Conservation (phyloP, 2,797 vertebrate genomes). For the Borostomias antarcticus region DNA sequence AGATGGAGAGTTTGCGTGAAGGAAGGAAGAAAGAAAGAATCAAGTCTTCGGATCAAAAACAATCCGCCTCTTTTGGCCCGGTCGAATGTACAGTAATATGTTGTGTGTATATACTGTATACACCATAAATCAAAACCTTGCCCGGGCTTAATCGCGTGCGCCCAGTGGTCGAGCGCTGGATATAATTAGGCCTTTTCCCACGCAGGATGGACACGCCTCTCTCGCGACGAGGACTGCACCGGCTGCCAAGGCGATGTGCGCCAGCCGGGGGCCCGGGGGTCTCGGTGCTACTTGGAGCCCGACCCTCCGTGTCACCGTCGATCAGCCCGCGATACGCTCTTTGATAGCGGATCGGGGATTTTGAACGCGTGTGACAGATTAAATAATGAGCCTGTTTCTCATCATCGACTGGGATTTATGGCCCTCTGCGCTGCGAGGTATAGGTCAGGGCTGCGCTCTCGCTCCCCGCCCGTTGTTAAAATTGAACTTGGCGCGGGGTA, state of each 20-base stretch:
- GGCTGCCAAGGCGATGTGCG: slow-evolving; percentile 25
- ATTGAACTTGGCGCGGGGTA: slow-evolving; percentile 36
- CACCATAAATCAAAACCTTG: slow-evolving; percentile 26
- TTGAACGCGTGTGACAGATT: slow-evolving; percentile 28
- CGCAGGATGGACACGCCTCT: slow-evolving; percentile 14
- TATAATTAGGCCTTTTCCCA: slow-evolving; percentile 24
- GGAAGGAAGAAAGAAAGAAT: slow-evolving; percentile 63
- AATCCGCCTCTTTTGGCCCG: slow-evolving; percentile 23
- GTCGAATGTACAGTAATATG: not conserved
- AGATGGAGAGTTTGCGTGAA: slow-evolving; percentile 28
- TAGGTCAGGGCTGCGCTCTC: slow-evolving; percentile 18
- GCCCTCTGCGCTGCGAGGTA: slow-evolving; percentile 30
- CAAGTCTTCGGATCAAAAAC: slow-evolving; percentile 57
- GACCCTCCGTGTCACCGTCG: slow-evolving; percentile 20
- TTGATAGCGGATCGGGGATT: slow-evolving; percentile 26
- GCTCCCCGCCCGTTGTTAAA: slow-evolving; percentile 34
- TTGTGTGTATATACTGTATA: slow-evolving; percentile 16
- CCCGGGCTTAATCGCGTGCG: not conserved
- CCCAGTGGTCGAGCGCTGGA: slow-evolving; percentile 24
- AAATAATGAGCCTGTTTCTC: slow-evolving; percentile 48
- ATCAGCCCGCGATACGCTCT: slow-evolving; percentile 16
- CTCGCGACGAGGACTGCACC: slow-evolving; percentile 37
- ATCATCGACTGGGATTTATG: slow-evolving; percentile 48
- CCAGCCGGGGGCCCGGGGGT: slow-evolving; percentile 25
- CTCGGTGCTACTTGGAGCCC: not conserved